phyloP scores from a whole-genome alignment of 2,113 vertebrate species.

The Enhydra lutris region DNA sequence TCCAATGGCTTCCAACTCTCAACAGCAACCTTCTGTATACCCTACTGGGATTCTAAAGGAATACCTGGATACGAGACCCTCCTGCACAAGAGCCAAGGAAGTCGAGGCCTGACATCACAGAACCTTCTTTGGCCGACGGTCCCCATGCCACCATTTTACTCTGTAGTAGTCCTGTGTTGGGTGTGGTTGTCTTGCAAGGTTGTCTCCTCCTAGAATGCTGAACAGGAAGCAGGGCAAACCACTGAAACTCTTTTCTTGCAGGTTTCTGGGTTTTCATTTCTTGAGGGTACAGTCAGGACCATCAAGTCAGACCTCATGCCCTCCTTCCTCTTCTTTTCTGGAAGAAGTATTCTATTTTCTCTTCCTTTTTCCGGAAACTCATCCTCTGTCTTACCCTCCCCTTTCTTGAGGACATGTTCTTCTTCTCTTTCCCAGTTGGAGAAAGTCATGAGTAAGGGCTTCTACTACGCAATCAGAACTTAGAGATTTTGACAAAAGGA shows the following conservation, averaged over 20 bases:
- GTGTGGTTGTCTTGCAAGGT: neutral
- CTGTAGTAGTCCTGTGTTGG: neutral
- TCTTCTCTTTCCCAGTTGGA: neutral
- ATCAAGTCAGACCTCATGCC: neutral
- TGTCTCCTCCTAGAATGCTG: neutral
- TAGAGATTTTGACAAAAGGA: constrained; percentile 30
- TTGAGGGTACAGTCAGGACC: neutral
- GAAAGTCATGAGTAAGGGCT: neutral
- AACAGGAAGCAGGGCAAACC: neutral
- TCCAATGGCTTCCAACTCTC: neutral
- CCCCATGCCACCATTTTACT: neutral
- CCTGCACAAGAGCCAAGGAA: neutral
- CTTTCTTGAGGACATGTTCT: neutral
- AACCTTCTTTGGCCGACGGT: neutral
- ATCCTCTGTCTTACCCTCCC: neutral
- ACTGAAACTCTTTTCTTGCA: neutral
- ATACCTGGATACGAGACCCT: neutral
- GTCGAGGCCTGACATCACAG: neutral
- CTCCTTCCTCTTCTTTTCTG: neutral
- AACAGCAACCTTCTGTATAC: neutral
- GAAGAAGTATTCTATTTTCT: neutral
- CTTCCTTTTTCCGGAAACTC: neutral
- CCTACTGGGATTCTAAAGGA: constrained; percentile 12
- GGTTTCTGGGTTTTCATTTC: neutral
- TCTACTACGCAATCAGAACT: neutral